Percentiles rank a stretch among this genome's conserved stretches.
These are phyloP conservation scores for Myotis davidii DNA, from an alignment of 2,113 vertebrate genomes.

Conservation along the genomic window DNA sequence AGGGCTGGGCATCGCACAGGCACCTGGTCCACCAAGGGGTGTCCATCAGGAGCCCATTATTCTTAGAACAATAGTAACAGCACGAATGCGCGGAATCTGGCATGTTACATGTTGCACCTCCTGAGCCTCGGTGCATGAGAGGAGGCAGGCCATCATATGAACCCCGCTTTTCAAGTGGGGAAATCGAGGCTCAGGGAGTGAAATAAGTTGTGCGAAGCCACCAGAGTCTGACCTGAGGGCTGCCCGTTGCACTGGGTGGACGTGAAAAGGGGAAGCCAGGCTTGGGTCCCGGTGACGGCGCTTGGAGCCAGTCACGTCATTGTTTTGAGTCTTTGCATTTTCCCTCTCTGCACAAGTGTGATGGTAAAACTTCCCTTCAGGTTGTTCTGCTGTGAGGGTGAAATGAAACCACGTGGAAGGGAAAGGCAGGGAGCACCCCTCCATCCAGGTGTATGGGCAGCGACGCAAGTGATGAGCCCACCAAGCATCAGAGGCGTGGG, in stretches of 20 bases:
- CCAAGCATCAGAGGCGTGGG: accelerated
- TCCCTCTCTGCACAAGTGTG: constrained; percentile 19
- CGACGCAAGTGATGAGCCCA: not conserved
- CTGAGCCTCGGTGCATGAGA: not conserved
- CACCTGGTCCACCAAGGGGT: not conserved
- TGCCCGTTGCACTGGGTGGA: not conserved
- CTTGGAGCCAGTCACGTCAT: not conserved
- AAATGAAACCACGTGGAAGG: not conserved
- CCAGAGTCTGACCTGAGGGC: accelerated
- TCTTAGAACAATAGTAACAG: not conserved
- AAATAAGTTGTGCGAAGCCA: not conserved
- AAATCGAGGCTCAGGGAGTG: not conserved
- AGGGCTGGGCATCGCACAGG: not conserved
- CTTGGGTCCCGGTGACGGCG: not conserved
- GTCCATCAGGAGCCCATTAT: not conserved
- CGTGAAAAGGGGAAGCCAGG: not conserved
- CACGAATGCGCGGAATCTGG: not conserved
- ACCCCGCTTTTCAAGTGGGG: not conserved
- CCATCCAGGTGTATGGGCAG: not conserved
- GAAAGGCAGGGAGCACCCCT: not conserved
- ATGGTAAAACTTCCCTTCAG: constrained; percentile 9
- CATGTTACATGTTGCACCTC: not conserved
- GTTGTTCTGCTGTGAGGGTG: not conserved
- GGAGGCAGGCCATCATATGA: not conserved
- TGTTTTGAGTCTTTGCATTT: constrained; percentile 15